Evolutionary conservation across 2,113 vertebrate species (phyloP).

Genomic region (Paracanthobrama guichenoti): DNA sequence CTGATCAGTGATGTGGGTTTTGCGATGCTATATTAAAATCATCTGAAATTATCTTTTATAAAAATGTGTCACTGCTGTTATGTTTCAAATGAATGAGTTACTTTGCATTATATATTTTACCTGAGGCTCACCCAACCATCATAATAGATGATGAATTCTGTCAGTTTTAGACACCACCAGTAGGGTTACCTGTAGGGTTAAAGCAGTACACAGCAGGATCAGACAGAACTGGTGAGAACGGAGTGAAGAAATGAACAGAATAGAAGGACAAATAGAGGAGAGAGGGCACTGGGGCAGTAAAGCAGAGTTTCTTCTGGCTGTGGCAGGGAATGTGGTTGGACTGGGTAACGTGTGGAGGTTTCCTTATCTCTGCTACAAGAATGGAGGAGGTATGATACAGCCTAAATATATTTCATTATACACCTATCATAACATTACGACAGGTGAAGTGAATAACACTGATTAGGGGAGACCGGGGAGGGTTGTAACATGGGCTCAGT

Average conservation of each 20-base stretch:
- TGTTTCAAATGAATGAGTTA: background rate
- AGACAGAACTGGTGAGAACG: background rate
- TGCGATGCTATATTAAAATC: too few relatives aligned
- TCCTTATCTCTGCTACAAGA: slow-evolving; percentile 78
- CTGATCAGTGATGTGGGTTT: too few relatives aligned
- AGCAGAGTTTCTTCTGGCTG: slow-evolving; percentile 71
- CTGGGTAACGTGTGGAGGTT: slow-evolving; percentile 80
- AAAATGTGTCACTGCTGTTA: too few relatives aligned
- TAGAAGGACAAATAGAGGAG: slow-evolving; percentile 54
- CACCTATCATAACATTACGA: too few relatives aligned
- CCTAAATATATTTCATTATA: background rate
- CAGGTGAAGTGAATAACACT: too few relatives aligned
- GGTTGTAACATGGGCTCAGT: too few relatives aligned
- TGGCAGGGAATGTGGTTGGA: slow-evolving; percentile 73
- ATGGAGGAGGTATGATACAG: slow-evolving; percentile 73
- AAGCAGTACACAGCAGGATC: background rate
- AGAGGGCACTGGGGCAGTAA: slow-evolving; percentile 73
- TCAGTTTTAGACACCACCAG: too few relatives aligned
- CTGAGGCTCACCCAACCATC: background rate
- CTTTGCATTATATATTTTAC: background rate
- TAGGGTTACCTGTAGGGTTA: too few relatives aligned
- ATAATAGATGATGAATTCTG: background rate
- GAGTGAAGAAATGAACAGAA: slow-evolving; percentile 16
- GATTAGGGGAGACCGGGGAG: too few relatives aligned
- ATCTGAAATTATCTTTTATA: too few relatives aligned